Conservation (phyloP, 2,797 vertebrate species). For the Myiotriccus ornatus region DNA sequence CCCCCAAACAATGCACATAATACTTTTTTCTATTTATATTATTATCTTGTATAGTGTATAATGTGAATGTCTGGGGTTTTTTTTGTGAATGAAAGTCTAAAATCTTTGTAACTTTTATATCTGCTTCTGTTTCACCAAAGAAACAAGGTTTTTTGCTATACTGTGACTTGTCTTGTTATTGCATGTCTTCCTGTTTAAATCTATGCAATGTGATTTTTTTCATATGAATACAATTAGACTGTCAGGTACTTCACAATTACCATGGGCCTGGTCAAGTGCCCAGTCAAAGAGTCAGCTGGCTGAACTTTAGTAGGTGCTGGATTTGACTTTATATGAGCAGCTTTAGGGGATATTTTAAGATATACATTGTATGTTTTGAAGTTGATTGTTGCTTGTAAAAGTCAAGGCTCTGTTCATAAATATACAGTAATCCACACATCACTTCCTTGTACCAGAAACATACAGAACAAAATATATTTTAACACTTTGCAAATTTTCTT, state of each 20-base stretch:
- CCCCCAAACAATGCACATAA: conserved; percentile 87
- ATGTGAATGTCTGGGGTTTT: conserved; percentile 88
- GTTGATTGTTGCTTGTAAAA: conserved; percentile 60
- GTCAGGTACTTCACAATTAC: conserved; percentile 43
- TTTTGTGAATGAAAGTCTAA: conserved; percentile 85
- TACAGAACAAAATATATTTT: conserved; percentile 54
- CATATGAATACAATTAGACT: conserved; percentile 59
- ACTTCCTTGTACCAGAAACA: conserved; percentile 53
- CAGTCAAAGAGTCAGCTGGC: conserved; percentile 58
- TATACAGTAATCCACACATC: conserved; percentile 50
- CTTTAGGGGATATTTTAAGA: conserved; percentile 66
- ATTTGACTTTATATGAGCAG: conserved; percentile 60
- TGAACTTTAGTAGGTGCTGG: conserved; percentile 63
- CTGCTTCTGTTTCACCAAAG: conserved; percentile 90
- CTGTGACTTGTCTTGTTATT: conserved; percentile 82
- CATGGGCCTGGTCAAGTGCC: conserved; percentile 8
- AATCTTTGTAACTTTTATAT: conserved; percentile 85
- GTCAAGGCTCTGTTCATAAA: conserved; percentile 56
- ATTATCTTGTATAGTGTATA: conserved; percentile 89
- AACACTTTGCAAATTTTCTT: conserved; percentile 54
- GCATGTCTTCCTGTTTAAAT: conserved; percentile 74
- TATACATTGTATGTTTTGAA: conserved; percentile 60
- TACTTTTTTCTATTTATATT: conserved; percentile 91
- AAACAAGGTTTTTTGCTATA: conserved; percentile 83
- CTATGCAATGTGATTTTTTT: conserved; percentile 72